Evolutionary conservation across 2,797 vertebrate species (phyloP), one percentile per base, ranked within the genome.

Genomic region (Echeneis naucrates): DNA sequence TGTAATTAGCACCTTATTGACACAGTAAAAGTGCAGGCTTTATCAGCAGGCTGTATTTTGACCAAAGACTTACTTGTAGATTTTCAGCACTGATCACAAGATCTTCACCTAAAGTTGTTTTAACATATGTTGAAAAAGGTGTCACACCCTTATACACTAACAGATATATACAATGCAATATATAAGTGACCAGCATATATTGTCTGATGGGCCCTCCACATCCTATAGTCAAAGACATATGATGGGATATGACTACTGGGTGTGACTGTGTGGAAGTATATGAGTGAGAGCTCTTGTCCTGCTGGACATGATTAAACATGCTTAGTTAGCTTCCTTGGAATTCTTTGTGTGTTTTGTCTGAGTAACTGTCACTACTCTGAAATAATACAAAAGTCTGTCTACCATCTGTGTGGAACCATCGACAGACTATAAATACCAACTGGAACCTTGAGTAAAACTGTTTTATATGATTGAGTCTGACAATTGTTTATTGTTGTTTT

Each of bases 401-500:
- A 0, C 8, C 16, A 16, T 32, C 14, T 27, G 2, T 24, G 27
- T 4, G 51, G 4, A 23, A 33, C 19, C 40, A 3, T 62, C 32
- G 24, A 24, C 2, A 59, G 35, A 35, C 10, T 14, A 19, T 44
- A 12, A 19, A 33, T 45, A 44, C 23, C 26, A 51, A 37, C 17
- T 27, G 8, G 17, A 35, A 48, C 5, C 14, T 13, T 52, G 16
- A 61, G 11, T 52, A 12, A 70, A 51, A 12, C 12, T 27, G 3
- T 53, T 56, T 8, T 1, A 24, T n/a, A n/a, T n/a, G n/a, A 26
- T 13, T 54, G 11, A 24, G 48, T 33, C 26, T 72, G 40, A 72
- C 50, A 59, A 66, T 74, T 78, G 10, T 0, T 42, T 70, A 53
- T 30, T 79, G 23, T 38, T 21, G 83, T 72, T 80, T 84, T 82